Conservation (phyloP, 2,797 vertebrate genomes). For the Sebastes matsubarae region DNA sequence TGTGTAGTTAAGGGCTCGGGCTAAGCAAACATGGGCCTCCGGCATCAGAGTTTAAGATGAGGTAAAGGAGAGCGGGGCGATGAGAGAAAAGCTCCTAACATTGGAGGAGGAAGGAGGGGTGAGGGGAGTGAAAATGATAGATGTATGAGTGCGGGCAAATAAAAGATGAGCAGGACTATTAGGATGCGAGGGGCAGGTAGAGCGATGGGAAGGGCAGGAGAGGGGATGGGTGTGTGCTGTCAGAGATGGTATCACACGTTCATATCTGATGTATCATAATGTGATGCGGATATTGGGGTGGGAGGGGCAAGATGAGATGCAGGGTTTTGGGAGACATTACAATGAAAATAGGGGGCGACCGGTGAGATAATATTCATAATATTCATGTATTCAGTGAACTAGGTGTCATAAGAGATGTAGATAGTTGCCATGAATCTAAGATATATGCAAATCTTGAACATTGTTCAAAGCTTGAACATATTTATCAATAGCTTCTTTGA, state of each 20-base stretch:
- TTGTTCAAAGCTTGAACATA: neutral
- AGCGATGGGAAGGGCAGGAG: conserved; percentile 8
- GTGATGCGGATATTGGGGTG: conserved; percentile 66
- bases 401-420: conserved; percentile 1
- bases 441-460: neutral
- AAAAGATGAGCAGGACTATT: conserved; percentile 42
- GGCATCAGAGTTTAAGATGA: conserved; percentile 66
- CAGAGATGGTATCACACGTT: conserved; percentile 48
- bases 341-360: conserved; percentile 45
- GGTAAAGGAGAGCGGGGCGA: conserved; percentile 41
- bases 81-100: conserved; percentile 16
- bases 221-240: conserved; percentile 2
- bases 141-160: conserved; percentile 25
- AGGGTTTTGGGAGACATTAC: conserved; percentile 21
- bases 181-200: conserved; percentile 43
- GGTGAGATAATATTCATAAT: conserved; percentile 14
- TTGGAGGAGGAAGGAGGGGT: conserved; percentile 1
- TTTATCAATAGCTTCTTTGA: neutral
- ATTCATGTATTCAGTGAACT: conserved; percentile 19
- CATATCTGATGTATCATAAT: conserved; percentile 67
- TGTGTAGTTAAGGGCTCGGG: conserved; percentile 70
- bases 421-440: conserved; percentile 33
- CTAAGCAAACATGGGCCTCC: conserved; percentile 77
- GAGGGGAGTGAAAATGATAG: conserved; percentile 26
- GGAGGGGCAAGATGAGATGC: conserved; percentile 20